Evolutionary conservation across 2,797 vertebrate genomes (phyloP), one percentile per base, ranked within the genome.

Genomic region (Enteromius thamalakanensis): DNA sequence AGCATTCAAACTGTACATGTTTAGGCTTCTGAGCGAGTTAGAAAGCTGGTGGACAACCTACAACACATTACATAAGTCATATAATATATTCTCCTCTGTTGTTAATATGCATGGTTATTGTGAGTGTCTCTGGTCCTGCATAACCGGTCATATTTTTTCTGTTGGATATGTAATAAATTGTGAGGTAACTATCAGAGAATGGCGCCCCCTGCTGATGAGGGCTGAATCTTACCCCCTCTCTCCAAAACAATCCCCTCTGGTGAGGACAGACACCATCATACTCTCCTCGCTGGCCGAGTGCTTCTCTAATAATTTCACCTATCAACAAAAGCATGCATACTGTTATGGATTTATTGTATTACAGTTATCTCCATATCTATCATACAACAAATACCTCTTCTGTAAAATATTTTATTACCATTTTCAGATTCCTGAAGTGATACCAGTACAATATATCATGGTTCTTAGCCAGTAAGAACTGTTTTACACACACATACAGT

Each of bases 261-360:
- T 90, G n/a, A 95, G 92, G 75, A 86, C 85, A 11, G 87, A 90
- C 26, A 94, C 84, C 23, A 91, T 74, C 0, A 75, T 60, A 55
- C 89, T 90, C 82, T 94, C 93, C 21, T 92, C 93, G 6, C 74
- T 86, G 29, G 88, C 87, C 0, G 78, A 75, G 84, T 86, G 91
- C 86, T 87, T 92, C 77, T 94, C 93, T 34, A 92, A 92, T 81
- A 96, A 90, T 77, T 88, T 93, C 84, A 94, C 95, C 95, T 96
- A 85, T 49, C 62, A 77, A 45, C 2, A 67, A 85, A 83, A 85
- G 47, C 37, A 87, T 21, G 82, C 49, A 74, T 42, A 65, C 42
- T 8, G 14, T 75, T 45, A 58, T 17, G n/a, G 12, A 11, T 34
- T 11, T 5, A 3, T 7, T 34, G 53, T 14, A 21, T 15, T 71